These are phyloP conservation scores for Sympetrum striolatum DNA, from an alignment of 2,888 invertebrate genomes.

Conservation along the genomic window DNA sequence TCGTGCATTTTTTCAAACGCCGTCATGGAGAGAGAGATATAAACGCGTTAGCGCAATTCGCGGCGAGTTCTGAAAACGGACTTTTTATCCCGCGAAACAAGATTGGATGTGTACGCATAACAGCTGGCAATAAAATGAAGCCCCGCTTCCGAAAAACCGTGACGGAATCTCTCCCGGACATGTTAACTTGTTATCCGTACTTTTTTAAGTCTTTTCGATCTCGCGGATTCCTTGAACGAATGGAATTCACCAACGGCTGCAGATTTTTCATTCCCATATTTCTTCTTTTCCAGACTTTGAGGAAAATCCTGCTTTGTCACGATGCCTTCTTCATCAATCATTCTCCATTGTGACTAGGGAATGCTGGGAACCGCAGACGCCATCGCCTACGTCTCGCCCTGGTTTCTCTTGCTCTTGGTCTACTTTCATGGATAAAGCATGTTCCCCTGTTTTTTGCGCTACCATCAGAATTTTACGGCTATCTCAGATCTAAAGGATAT, in stretches of 20 bases:
- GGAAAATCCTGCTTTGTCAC: slow-evolving; percentile 27
- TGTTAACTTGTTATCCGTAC: background rate
- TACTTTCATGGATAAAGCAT: background rate
- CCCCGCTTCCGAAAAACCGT: background rate
- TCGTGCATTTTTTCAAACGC: background rate
- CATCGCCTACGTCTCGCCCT: background rate
- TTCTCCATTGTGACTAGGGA: background rate
- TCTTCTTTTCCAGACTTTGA: background rate
- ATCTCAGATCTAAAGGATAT: too few species aligned
- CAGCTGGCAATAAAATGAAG: background rate
- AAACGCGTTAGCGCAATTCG: background rate
- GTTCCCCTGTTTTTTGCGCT: background rate
- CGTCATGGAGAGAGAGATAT: too few species aligned
- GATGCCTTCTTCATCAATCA: slow-evolving; percentile 9
- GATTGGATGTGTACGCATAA: background rate
- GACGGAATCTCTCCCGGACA: slow-evolving; percentile 12
- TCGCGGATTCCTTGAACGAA: background rate
- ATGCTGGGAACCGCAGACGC: background rate
- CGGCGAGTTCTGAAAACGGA: background rate
- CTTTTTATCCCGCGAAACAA: background rate
- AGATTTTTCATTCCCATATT: slow-evolving; percentile 39
- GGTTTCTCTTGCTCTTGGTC: background rate
- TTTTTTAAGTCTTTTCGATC: background rate
- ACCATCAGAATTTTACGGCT: background rate
- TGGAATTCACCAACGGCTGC: slow-evolving; percentile 4